A percentile compares a stretch with the other conserved stretches of the same genome.
phyloP scores from a whole-genome alignment of 2,113 vertebrate genomes.

The Mus spicilegus region DNA sequence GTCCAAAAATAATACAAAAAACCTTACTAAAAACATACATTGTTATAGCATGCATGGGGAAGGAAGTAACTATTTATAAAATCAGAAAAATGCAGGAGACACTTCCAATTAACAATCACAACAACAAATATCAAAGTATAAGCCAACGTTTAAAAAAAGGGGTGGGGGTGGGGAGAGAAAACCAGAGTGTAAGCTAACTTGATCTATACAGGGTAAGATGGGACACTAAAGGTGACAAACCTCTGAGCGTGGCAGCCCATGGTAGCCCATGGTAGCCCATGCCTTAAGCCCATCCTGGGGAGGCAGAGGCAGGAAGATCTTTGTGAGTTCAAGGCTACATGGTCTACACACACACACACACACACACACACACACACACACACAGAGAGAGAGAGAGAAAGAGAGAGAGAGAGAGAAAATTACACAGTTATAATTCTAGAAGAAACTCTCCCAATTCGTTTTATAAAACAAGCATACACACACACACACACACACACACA shows the following conservation, averaged over 20 bases:
- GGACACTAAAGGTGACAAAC: not conserved
- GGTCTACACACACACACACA: not conserved
- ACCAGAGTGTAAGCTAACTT: not conserved
- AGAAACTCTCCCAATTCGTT: not conserved
- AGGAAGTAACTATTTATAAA: not conserved
- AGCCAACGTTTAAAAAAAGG: not conserved
- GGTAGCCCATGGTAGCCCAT: too few species aligned
- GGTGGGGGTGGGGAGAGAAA: not conserved
- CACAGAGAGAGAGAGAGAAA: not conserved
- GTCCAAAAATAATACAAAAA: not conserved
- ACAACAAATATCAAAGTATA: not conserved
- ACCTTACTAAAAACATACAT: not conserved
- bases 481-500: not conserved
- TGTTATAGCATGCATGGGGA: not conserved
- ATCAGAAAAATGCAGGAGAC: not conserved
- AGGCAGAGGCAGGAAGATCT: not conserved
- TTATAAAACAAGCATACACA: not conserved
- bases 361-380: too few species aligned
- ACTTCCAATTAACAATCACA: not conserved
- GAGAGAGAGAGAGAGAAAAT: not conserved
- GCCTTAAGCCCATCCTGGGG: not conserved
- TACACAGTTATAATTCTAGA: not conserved
- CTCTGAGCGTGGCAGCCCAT: too few species aligned
- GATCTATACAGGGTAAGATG: not conserved
- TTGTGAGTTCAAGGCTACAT: not conserved